Evolutionary conservation across 53 echinoderm and acorn worm genomes (phyloP), one percentile per base, ranked within the genome.

Genomic region (Holothuria leucospilota): DNA sequence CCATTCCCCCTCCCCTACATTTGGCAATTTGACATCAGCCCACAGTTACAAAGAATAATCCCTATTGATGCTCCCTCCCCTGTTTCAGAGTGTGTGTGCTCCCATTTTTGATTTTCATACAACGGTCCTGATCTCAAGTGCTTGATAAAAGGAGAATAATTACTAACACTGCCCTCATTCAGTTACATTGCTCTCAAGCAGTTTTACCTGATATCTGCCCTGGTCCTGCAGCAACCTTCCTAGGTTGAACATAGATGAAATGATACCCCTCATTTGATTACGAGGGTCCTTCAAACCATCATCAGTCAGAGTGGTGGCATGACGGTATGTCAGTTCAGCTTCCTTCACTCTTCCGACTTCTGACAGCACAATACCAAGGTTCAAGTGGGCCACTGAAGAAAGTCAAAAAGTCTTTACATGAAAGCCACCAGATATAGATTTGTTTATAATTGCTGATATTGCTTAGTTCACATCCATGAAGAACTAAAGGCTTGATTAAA

Each of bases 231-330:
- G 41, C 41, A 98, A 77, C 88, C 95, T 86, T 46, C 95, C 98
- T 30, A 98, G 89, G 41, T 98, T 98, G 80, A 95, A 98, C 58
- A 98, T 89, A 0, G 98, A 90, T 7, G 98, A 98, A 69, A 98
- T 90, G 39, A 98, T 68, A 13, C 95, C 98, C 78, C 92, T 93
- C 88, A 91, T 98, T 78, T 98, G 98, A 38, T 87, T 95, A 62
- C 84, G 87, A n/a, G 98, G 98, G 39, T 98, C 98, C 63, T 98
- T 98, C 73, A 98, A 77, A 4, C 99, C 99, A 8, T 87, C 85
- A 67, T 95, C 93, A 61, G 93, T 91, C 82, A 95, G 23, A 4
- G 87, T 92, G 21, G 93, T 85, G 7, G 93, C 93, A 49, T 84
- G 95, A 9, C 89, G 86, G 70, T 98, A 98, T 20, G 92, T 95